A percentile compares a stretch with the other conserved stretches of the same genome.
These are phyloP conservation scores for Ditylenchus weischeri DNA, from an alignment of 2,888 invertebrate genomes.

Conservation along the genomic window DNA sequence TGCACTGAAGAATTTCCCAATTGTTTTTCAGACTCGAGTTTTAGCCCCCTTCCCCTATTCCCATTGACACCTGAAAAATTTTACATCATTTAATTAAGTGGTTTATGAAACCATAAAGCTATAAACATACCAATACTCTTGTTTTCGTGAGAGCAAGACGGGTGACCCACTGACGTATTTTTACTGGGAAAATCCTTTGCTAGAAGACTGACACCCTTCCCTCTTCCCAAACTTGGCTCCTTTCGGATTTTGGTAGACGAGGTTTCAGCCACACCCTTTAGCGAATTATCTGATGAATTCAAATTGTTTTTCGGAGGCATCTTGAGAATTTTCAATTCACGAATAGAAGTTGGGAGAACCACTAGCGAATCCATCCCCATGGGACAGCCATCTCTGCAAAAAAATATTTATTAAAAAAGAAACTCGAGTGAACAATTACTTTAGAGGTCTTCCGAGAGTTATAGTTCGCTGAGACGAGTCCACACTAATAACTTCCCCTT, in stretches of 20 bases:
- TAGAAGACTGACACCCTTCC: no score
- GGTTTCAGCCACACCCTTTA: not conserved
- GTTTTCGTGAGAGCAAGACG: no score
- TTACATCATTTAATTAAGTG: not conserved
- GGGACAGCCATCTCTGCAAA: slow-evolving; percentile 3
- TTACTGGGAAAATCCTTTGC: no score
- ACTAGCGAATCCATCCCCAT: not conserved
- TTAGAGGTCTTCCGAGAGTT: slow-evolving; percentile 14
- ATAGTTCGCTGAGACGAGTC: slow-evolving; percentile 21
- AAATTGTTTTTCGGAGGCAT: not conserved
- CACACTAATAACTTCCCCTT: slow-evolving; percentile 25
- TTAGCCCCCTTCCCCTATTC: slow-evolving; percentile 7
- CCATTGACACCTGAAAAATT: not conserved
- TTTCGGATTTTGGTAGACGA: no score
- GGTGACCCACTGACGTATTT: no score
- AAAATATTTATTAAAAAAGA: not conserved
- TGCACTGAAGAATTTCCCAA: slow-evolving; percentile 2
- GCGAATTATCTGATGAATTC: not conserved
- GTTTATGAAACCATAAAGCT: no score
- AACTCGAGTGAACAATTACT: not conserved
- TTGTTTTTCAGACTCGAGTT: not conserved
- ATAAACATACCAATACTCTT: no score
- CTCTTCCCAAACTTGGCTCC: no score
- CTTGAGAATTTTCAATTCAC: slow-evolving; percentile 12
- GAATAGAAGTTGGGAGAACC: slow-evolving; percentile 1